A percentile compares a stretch with the other conserved stretches of the same genome.
phyloP scores from a whole-genome alignment of 1,140 invertebrate species.

The Lysiphlebus fabarum region DNA sequence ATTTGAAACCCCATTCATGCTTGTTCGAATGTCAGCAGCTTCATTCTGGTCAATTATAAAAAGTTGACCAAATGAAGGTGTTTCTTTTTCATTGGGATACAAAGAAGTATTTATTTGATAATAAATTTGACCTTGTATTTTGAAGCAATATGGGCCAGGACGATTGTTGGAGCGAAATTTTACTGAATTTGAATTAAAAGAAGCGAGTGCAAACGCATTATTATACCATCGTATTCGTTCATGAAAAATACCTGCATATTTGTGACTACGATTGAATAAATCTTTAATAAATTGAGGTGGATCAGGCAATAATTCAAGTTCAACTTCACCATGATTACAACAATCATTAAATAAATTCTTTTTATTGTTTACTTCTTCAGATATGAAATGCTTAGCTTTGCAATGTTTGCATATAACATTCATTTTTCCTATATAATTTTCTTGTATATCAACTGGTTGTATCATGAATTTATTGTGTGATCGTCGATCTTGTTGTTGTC shows the following conservation, averaged over 20 bases:
- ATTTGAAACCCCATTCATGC: too few relatives aligned
- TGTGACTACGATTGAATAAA: constrained; percentile 19
- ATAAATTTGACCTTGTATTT: too few relatives aligned
- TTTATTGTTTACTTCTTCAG: constrained; percentile 22
- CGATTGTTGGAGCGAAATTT: constrained; percentile 2
- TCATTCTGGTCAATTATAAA: constrained; percentile 14
- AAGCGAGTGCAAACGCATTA: constrained; percentile 22
- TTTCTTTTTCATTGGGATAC: constrained; percentile 8
- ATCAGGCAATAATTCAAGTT: constrained; percentile 18
- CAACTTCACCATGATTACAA: constrained; percentile 24
- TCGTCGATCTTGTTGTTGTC: too few relatives aligned
- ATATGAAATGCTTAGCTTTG: constrained; percentile 20
- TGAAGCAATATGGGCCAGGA: too few relatives aligned
- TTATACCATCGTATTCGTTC: constrained; percentile 22
- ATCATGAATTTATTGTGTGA: neutral
- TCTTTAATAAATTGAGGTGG: constrained; percentile 10
- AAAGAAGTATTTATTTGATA: neutral
- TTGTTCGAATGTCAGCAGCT: neutral
- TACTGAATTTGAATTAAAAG: constrained; percentile 26
- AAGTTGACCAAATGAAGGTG: constrained; percentile 19
- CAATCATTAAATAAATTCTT: constrained; percentile 23
- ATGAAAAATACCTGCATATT: constrained; percentile 20
- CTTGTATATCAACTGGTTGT: neutral
- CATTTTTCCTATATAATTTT: constrained; percentile 20
- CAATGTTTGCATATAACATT: constrained; percentile 19